Conservation (phyloP, 2,888 invertebrate species). For the Microctonus hyperodae region DNA sequence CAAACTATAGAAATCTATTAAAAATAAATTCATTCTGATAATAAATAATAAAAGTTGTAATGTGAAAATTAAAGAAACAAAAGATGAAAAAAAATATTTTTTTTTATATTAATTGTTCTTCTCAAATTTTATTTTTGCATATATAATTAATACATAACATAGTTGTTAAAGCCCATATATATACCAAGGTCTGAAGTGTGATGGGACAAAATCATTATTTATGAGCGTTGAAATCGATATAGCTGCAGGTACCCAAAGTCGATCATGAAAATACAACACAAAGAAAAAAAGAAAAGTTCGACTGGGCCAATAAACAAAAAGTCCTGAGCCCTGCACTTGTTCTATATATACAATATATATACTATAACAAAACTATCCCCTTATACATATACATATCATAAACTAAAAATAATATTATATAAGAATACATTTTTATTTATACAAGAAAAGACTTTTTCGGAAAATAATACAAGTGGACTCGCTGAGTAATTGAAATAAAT, state of each 20-base stretch:
- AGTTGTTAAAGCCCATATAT: conserved; percentile 40
- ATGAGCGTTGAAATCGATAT: conserved; percentile 59
- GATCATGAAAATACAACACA: conserved; percentile 53
- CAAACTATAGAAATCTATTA: conserved; percentile 7
- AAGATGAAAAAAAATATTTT: not conserved
- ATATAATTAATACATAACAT: conserved; percentile 14
- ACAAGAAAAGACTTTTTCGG: not conserved
- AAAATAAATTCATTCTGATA: too few species aligned
- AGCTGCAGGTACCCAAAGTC: conserved; percentile 40
- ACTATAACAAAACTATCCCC: too few species aligned
- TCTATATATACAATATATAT: too few species aligned
- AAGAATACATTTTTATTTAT: not conserved
- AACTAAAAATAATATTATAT: conserved; percentile 9
- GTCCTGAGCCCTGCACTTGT: too few species aligned
- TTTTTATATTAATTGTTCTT: too few species aligned
- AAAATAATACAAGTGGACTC: not conserved
- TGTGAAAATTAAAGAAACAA: conserved; percentile 17
- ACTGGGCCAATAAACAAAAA: conserved; percentile 27
- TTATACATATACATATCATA: too few species aligned
- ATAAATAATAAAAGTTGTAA: not conserved
- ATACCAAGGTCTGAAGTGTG: conserved; percentile 33
- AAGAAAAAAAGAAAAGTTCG: conserved; percentile 36
- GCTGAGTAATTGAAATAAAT: too few species aligned
- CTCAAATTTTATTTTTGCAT: conserved; percentile 11
- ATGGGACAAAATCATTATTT: conserved; percentile 51